phyloP scores from a whole-genome alignment of 2,888 invertebrate genomes.

The Meiosimyza platycephala region DNA sequence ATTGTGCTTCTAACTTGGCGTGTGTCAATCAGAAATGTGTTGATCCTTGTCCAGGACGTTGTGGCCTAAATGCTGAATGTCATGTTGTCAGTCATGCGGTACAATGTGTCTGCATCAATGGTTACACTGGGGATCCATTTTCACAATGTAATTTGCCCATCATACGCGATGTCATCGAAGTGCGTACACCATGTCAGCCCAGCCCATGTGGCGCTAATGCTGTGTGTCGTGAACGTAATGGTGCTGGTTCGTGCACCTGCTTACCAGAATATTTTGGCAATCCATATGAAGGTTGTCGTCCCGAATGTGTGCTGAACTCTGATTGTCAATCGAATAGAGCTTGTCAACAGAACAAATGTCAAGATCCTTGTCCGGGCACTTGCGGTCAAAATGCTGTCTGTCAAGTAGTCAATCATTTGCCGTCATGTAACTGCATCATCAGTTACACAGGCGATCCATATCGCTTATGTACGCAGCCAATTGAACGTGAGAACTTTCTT shows the following conservation, averaged over 20 bases:
- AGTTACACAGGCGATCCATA: constrained; percentile 84
- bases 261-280: constrained; percentile 80
- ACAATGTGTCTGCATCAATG: constrained; percentile 75
- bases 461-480: constrained; percentile 70
- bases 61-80: constrained; percentile 80
- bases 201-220: constrained; percentile 79
- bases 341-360: constrained; percentile 79
- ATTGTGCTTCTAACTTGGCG: constrained; percentile 76
- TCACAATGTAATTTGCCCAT: constrained; percentile 70
- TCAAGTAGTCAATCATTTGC: constrained; percentile 79
- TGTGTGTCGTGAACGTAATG: constrained; percentile 75
- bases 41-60: constrained; percentile 79
- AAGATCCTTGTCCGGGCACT: constrained; percentile 82
- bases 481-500: constrained; percentile 70
- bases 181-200: constrained; percentile 72
- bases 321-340: constrained; percentile 80
- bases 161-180: constrained; percentile 63
- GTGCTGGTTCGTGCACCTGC: constrained; percentile 78
- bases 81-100: constrained; percentile 81
- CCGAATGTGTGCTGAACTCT: constrained; percentile 79
- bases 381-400: constrained; percentile 82
- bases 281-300: constrained; percentile 81
- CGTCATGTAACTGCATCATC: constrained; percentile 76
- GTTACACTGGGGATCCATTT: constrained; percentile 83
- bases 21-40: constrained; percentile 82